phyloP scores from a whole-genome alignment of 1,140 invertebrate species.

The Drosophila chauvacae region DNA sequence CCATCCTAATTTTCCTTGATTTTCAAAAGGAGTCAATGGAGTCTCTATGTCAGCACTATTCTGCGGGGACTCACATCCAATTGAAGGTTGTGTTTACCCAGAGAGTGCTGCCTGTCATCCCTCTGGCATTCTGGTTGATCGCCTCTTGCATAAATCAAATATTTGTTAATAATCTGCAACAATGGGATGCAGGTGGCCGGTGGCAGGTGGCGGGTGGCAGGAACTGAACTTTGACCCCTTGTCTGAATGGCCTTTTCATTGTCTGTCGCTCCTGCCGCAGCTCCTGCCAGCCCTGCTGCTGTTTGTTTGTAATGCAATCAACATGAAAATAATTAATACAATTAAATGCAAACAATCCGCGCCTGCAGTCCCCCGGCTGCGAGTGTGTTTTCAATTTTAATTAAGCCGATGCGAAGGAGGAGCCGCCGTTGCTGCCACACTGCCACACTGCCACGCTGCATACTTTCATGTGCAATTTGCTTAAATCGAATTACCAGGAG shows the following conservation, averaged over 20 bases:
- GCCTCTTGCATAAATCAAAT: constrained; percentile 66
- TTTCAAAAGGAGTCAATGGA: background rate
- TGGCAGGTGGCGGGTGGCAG: constrained; percentile 6
- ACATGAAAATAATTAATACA: constrained; percentile 79
- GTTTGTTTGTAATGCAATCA: constrained; percentile 66
- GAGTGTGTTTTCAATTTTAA: constrained; percentile 60
- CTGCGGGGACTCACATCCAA: background rate
- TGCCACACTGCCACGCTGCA: constrained; percentile 41
- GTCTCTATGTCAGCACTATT: no score
- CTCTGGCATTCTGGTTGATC: constrained; percentile 21
- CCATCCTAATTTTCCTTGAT: background rate
- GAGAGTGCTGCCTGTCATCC: background rate
- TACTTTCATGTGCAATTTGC: constrained; percentile 72
- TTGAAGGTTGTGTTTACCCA: background rate
- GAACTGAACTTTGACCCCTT: constrained; percentile 11
- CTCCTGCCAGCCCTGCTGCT: background rate
- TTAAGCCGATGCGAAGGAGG: constrained; percentile 48
- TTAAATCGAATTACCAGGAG: constrained; percentile 68
- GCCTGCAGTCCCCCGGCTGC: background rate
- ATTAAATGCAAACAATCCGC: constrained; percentile 65
- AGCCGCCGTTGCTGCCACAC: constrained; percentile 3
- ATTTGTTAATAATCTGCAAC: constrained; percentile 59
- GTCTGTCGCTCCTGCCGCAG: background rate
- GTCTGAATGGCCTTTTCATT: constrained; percentile 37
- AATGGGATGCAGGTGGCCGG: constrained; percentile 5